Base-by-base conservation (phyloP, 2,113 vertebrate genomes). In the Carlito syrichta region DNA sequence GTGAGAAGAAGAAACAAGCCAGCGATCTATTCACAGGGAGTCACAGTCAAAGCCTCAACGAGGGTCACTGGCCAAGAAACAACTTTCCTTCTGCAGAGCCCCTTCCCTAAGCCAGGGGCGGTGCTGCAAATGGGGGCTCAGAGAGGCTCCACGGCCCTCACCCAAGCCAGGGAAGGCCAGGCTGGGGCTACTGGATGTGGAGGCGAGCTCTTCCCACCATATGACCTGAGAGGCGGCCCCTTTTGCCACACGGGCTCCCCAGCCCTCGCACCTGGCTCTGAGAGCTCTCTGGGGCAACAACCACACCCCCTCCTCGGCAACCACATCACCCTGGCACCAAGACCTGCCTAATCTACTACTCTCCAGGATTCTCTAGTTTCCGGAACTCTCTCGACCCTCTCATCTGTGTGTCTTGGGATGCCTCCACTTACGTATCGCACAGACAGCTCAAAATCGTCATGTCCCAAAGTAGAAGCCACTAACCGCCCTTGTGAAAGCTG, bases 11-110 rank as follows among this genome's bases (percentile, higher is more conserved):
- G 17, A 83, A 30, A 35, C 43, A 25, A 74, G 54, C 45, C 60
- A 6, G 62, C n/a, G 10, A 8, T 6, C 17, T 0, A 11, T 30
- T 14, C 56, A 54, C 23, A 16, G 45, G 10, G 5, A 83, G 30
- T 20, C 38, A 17, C 7, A 1, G 69, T 0, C 1, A 4, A 38
- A 19, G n/a, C 79, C 38, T 19, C 5, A 12, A 14, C 0, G 0
- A n/a, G 19, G 35, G 45, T 62, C 30, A 38, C 1, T 14, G 5
- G 58, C 10, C 1, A 0, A 62, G n/a, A 1, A 56, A 20, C 11
- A 5, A 12, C 16, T 68, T 68, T 45, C 35, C 22, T 43, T 40
- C 79, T n/a, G 13, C 17, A n/a, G 25, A 63, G 40, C 6, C 32
- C 58, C 66, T 74, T 68, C 40, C 5, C 23, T 11, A 32, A 54